These are phyloP conservation scores for Zootoca vivipara DNA, from an alignment of 2,113 vertebrate species.

Conservation along the genomic window DNA sequence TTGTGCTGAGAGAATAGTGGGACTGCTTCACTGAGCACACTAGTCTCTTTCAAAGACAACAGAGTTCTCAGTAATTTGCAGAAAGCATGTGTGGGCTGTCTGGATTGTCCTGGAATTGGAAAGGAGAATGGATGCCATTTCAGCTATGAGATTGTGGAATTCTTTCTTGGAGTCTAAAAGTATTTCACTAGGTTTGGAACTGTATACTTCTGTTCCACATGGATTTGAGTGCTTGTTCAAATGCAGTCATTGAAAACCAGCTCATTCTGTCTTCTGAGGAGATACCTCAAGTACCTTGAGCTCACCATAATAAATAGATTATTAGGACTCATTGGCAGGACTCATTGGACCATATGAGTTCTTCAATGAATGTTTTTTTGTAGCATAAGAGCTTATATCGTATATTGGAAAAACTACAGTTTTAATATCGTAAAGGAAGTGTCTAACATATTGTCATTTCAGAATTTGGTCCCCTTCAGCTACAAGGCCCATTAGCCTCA, in stretches of 20 bases:
- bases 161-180: background rate
- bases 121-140: background rate
- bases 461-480: too few relatives aligned
- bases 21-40: conserved; percentile 53
- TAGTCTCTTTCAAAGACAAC: conserved; percentile 41
- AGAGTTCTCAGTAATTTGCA: conserved; percentile 30
- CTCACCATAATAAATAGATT: background rate
- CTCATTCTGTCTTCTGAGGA: background rate
- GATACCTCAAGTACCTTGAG: background rate
- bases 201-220: background rate
- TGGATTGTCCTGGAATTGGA: conserved; percentile 28
- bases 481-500: too few relatives aligned
- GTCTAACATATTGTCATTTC: background rate
- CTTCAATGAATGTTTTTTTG: background rate
- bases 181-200: conserved; percentile 36
- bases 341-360: background rate
- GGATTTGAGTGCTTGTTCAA: background rate
- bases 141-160: conserved; percentile 4
- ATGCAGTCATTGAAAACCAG: background rate
- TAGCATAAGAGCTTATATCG: background rate
- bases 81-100: conserved; percentile 9
- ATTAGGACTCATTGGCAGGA: background rate
- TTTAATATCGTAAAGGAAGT: background rate
- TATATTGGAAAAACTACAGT: background rate
- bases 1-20: background rate